Evolutionary conservation across 2,113 vertebrate genomes (phyloP).

Genomic region (Clinocottus analis): DNA sequence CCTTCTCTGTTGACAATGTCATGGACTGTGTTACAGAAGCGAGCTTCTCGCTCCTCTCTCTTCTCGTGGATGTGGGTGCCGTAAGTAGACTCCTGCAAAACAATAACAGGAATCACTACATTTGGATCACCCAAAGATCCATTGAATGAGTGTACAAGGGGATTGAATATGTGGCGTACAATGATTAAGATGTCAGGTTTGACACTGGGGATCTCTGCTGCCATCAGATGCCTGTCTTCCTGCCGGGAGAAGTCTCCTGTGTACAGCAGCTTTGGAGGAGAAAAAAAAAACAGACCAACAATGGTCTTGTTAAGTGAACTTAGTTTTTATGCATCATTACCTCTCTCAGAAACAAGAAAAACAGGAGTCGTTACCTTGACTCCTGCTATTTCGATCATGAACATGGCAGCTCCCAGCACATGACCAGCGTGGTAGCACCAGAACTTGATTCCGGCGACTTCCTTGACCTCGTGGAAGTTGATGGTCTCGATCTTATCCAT

Average conservation of each 20-base stretch:
- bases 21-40: constrained; percentile 97
- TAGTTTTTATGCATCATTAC: neutral
- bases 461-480: constrained; percentile 98
- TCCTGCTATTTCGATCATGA: constrained; percentile 99
- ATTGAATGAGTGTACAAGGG: neutral
- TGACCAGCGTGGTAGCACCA: constrained; percentile 98
- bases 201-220: constrained; percentile 97
- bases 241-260: constrained; percentile 98
- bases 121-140: neutral
- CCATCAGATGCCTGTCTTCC: constrained; percentile 98
- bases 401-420: constrained; percentile 97
- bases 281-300: neutral
- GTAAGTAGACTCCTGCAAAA: constrained; percentile 93
- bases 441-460: constrained; percentile 98
- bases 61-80: constrained; percentile 98
- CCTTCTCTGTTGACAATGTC: constrained; percentile 97
- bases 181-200: constrained; percentile 98
- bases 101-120: neutral
- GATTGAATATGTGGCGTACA: constrained; percentile 69
- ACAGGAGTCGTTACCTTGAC: constrained; percentile 87
- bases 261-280: constrained; percentile 87
- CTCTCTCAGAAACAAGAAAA: neutral
- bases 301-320: neutral
- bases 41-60: constrained; percentile 93
- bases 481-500: constrained; percentile 99